Conservation (phyloP, 2,113 vertebrate genomes). For the Colistium nudipinnis region DNA sequence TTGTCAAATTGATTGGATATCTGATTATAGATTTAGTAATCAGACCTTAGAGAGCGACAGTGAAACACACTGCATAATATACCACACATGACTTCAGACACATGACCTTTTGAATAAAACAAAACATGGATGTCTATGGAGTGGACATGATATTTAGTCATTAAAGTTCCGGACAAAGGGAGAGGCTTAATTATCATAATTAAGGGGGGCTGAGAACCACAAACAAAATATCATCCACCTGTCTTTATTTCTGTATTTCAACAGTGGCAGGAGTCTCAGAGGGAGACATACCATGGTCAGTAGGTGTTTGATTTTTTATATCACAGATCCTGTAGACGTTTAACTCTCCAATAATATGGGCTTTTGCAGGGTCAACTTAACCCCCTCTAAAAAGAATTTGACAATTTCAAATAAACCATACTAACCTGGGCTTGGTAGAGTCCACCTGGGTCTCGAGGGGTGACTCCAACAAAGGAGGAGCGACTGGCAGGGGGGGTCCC, state of each 20-base stretch:
- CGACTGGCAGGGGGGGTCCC: slow-evolving; percentile 94
- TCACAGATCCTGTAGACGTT: too few relatives aligned
- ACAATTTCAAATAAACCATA: slow-evolving; percentile 5
- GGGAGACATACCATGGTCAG: neutral
- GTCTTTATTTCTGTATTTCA: neutral
- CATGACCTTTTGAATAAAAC: neutral
- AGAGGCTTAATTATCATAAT: neutral
- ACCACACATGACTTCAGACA: neutral
- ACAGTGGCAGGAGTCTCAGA: neutral
- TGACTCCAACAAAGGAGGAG: slow-evolving; percentile 95
- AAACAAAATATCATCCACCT: neutral
- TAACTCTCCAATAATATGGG: neutral
- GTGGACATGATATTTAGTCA: neutral
- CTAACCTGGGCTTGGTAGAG: slow-evolving; percentile 95
- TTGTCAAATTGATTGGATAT: neutral
- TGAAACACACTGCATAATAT: neutral
- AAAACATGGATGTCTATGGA: neutral
- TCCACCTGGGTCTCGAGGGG: slow-evolving; percentile 91
- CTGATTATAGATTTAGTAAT: neutral
- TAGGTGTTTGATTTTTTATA: neutral
- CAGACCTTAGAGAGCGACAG: neutral
- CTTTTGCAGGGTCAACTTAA: neutral
- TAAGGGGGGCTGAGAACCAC: neutral
- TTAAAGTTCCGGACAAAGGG: neutral
- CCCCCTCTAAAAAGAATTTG: neutral